These are phyloP conservation scores for Brachionus angularis DNA, from an alignment of 1,140 invertebrate genomes.

Conservation along the genomic window DNA sequence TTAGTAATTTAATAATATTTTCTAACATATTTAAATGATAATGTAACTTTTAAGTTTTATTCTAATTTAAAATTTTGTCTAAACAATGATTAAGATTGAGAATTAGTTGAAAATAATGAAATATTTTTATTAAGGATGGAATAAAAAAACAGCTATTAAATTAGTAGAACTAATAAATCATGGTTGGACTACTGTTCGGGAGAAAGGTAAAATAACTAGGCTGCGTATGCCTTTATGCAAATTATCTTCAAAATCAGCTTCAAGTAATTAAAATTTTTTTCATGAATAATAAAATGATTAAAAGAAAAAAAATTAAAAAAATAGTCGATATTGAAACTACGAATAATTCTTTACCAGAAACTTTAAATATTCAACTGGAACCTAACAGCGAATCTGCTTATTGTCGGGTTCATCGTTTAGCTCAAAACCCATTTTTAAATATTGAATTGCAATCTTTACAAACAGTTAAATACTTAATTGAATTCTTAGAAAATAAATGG, in stretches of 20 bases:
- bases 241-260: neutral
- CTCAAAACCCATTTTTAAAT: conserved; percentile 38
- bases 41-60: too few relatives aligned
- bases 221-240: conserved; percentile 40
- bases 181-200: conserved; percentile 39
- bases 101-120: too few relatives aligned
- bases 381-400: conserved; percentile 23
- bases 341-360: neutral
- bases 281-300: neutral
- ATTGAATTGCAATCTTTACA: neutral
- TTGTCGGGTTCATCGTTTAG: conserved; percentile 31
- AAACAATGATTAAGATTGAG: too few relatives aligned
- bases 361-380: conserved; percentile 4
- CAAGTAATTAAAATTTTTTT: neutral
- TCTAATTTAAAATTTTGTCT: too few relatives aligned
- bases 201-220: conserved; percentile 42
- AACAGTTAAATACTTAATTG: conserved; percentile 25
- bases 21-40: too few relatives aligned
- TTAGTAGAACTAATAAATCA: conserved; percentile 36
- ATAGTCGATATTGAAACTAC: neutral
- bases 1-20: too few relatives aligned
- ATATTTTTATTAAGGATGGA: conserved; percentile 23
- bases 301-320: neutral
- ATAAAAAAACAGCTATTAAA: conserved; percentile 42
- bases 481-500: conserved; percentile 36